Evolutionary conservation across 2,888 invertebrate genomes (phyloP).

Genomic region (Ditula angustiorana): DNA sequence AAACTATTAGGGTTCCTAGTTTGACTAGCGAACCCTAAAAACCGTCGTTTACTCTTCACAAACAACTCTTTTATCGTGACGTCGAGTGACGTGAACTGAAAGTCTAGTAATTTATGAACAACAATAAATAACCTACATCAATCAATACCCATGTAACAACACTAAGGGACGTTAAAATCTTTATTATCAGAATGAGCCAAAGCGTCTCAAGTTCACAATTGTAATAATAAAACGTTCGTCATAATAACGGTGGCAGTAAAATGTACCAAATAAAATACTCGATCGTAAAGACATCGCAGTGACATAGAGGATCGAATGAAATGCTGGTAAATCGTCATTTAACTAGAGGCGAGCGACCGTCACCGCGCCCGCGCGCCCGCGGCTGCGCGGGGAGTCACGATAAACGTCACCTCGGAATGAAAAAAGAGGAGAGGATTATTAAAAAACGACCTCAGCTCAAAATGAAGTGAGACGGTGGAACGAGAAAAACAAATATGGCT

Average conservation of each 20-base stretch:
- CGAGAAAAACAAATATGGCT: conserved; percentile 74
- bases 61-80: neutral
- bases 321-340: conserved; percentile 80
- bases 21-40: too few relatives aligned
- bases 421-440: conserved; percentile 72
- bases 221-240: conserved; percentile 70
- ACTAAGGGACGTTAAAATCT: conserved; percentile 51
- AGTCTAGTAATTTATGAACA: conserved; percentile 22
- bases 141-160: conserved; percentile 20
- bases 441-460: conserved; percentile 74
- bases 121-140: conserved; percentile 27
- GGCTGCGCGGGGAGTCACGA: conserved; percentile 78
- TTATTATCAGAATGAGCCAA: conserved; percentile 55
- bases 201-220: conserved; percentile 56
- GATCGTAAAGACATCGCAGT: conserved; percentile 73
- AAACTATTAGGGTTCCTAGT: too few relatives aligned
- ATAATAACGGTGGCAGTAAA: conserved; percentile 81
- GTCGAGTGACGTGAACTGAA: conserved; percentile 2
- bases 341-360: conserved; percentile 68
- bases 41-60: too few relatives aligned
- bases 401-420: conserved; percentile 83
- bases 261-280: conserved; percentile 78
- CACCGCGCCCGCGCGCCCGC: conserved; percentile 47
- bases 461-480: conserved; percentile 75
- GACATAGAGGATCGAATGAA: conserved; percentile 77